Conservation (phyloP, 2,113 vertebrate genomes). For the Eolophus roseicapilla region DNA sequence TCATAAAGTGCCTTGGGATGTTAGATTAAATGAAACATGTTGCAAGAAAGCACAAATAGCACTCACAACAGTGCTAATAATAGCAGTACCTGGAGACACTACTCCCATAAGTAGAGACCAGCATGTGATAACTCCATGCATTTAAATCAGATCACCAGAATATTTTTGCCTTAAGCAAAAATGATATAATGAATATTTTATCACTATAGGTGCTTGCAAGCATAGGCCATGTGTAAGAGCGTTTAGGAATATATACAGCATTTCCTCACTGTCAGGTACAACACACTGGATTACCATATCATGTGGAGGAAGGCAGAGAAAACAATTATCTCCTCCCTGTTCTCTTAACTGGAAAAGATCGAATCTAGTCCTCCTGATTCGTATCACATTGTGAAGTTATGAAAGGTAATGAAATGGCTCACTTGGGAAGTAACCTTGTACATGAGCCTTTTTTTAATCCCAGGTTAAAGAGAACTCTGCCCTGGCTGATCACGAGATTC, state of each 20-base stretch:
- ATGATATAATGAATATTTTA: constrained; percentile 18
- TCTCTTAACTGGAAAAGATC: background rate
- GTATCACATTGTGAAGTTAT: background rate
- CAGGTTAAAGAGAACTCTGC: background rate
- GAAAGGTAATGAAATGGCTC: background rate
- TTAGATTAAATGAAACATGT: constrained; percentile 35
- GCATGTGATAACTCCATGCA: background rate
- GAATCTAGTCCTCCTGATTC: background rate
- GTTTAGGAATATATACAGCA: background rate
- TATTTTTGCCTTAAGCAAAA: background rate
- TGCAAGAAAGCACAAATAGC: constrained; percentile 29
- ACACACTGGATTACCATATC: background rate
- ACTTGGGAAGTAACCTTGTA: background rate
- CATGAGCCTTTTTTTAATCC: background rate
- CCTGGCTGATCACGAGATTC: background rate
- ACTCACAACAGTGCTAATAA: constrained; percentile 35
- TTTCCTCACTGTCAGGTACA: background rate
- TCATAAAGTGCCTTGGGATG: constrained; percentile 26
- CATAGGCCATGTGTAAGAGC: background rate
- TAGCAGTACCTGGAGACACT: constrained; percentile 33
- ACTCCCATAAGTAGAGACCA: constrained; percentile 53
- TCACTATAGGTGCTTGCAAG: constrained; percentile 10
- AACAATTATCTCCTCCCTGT: background rate
- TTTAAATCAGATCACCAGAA: constrained; percentile 23
- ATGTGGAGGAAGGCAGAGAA: background rate